phyloP scores from a whole-genome alignment of 2,888 invertebrate genomes.

The Oscheius sp. region DNA sequence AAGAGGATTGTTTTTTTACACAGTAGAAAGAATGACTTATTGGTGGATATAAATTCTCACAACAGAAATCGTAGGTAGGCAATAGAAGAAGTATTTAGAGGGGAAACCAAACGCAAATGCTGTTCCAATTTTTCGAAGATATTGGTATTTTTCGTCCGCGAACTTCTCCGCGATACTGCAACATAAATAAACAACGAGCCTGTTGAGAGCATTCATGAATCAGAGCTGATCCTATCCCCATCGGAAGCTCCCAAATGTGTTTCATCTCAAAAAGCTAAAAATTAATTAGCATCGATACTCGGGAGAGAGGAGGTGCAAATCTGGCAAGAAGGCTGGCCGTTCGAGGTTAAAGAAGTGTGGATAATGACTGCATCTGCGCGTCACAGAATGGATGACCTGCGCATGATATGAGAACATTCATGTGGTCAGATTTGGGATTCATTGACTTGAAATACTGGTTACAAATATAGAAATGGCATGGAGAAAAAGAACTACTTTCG shows the following conservation, averaged over 20 bases:
- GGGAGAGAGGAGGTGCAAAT: conserved; percentile 4
- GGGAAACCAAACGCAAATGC: neutral
- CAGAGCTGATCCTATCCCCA: conserved; percentile 5
- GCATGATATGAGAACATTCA: conserved; percentile 1
- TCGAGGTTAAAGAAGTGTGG: conserved; percentile 29
- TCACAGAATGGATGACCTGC: conserved; percentile 14
- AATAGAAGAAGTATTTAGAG: no score
- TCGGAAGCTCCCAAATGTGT: neutral
- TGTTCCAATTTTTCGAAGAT: neutral
- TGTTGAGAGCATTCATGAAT: conserved; percentile 14
- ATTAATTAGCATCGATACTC: conserved; percentile 4
- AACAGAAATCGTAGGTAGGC: no score
- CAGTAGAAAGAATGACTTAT: no score
- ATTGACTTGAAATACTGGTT: neutral
- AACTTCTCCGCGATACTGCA: conserved; percentile 7
- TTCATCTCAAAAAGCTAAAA: neutral
- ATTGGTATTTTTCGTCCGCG: neutral
- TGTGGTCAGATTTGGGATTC: neutral
- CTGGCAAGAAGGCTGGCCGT: conserved; percentile 14
- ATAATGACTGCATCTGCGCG: conserved; percentile 27
- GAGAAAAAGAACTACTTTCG: conserved; percentile 4
- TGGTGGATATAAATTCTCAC: no score
- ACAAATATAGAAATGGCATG: neutral
- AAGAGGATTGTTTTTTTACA: no score
- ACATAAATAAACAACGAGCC: conserved; percentile 18